Evolutionary conservation across 2,797 vertebrate species (phyloP), one percentile per base, ranked within the genome.

Genomic region (Podargus strigoides): DNA sequence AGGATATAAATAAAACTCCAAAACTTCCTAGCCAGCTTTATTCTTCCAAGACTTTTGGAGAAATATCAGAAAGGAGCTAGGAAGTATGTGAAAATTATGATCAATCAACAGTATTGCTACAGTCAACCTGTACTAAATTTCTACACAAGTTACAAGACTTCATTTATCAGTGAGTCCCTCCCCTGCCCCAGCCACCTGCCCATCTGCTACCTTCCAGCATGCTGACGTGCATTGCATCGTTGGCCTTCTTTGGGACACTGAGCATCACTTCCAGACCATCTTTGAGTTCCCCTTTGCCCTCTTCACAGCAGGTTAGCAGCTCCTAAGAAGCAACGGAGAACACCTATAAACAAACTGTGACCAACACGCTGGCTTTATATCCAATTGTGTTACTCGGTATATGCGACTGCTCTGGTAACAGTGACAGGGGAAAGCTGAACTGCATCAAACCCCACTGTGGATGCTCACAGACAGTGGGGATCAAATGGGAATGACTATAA

Each of bases 231-330:
- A 99, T 99, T 59, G 99, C 99, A 0, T 99, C 99, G 3, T 99
- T 99, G 63, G 99, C 99, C 98, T 98, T 99, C 97, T 99, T 99
- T 3, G 99, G 99, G 60, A 99, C 99, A 30, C 98, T 98, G 77
- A 99, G 98, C 99, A 99, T 99, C 95, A 99, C 99, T 90, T 99
- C 99, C 98, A 99, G 96, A 36, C 99, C 99, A 30, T 99, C 99
- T 95, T 99, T 99, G 64, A 99, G 99, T 76, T 99, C 99, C 36
- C 99, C 99, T 96, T 99, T 99, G 32, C 99, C 99, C 96, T 99
- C 99, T 97, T 99, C 99, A 32, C 99, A 99, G 96, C 99, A 99
- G 21, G 99, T 99, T 94, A 99, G 97, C 74, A 99, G 97, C 87
- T 99, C 99, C 99, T 99, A 82, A 50, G 81, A 59, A 75, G 41